phyloP scores from a whole-genome alignment of 2,797 vertebrate genomes.

The Jordanella pulchra region DNA sequence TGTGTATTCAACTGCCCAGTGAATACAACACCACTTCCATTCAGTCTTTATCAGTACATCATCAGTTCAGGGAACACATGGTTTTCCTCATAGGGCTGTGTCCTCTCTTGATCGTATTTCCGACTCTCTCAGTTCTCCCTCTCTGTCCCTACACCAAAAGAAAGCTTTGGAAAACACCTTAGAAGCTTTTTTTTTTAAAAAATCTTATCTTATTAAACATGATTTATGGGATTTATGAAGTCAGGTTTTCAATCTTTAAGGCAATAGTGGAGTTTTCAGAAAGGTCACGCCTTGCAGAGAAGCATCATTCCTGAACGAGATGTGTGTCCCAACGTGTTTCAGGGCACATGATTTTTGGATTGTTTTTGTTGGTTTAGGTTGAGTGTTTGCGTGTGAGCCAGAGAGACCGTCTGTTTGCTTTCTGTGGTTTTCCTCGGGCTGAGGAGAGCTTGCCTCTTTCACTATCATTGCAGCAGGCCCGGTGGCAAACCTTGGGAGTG shows the following conservation, averaged over 20 bases:
- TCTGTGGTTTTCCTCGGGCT: constrained; percentile 63
- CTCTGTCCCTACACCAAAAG: constrained; percentile 7
- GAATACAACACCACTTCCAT: constrained; percentile 61
- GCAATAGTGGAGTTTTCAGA: constrained; percentile 19
- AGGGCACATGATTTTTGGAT: constrained; percentile 40
- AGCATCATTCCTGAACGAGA: constrained; percentile 40
- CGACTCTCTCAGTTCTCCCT: constrained; percentile 13
- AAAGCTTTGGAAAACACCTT: neutral
- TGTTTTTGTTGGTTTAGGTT: constrained; percentile 65
- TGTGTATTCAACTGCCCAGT: constrained; percentile 32
- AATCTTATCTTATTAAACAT: neutral
- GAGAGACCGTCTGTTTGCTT: constrained; percentile 53
- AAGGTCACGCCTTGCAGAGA: constrained; percentile 19
- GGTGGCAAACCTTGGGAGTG: neutral
- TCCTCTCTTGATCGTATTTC: constrained; percentile 34
- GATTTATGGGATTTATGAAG: constrained; percentile 6
- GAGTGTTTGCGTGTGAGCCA: constrained; percentile 39
- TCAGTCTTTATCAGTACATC: constrained; percentile 63
- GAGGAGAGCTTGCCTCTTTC: constrained; percentile 43
- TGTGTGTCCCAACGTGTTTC: constrained; percentile 33
- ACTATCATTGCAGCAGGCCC: constrained; percentile 23
- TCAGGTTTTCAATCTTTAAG: constrained; percentile 12
- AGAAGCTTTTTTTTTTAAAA: constrained; percentile 1
- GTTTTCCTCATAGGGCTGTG: constrained; percentile 32
- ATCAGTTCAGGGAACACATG: constrained; percentile 50